Evolutionary conservation across 2,113 vertebrate genomes (phyloP).

Genomic region (Halcyon senegalensis): DNA sequence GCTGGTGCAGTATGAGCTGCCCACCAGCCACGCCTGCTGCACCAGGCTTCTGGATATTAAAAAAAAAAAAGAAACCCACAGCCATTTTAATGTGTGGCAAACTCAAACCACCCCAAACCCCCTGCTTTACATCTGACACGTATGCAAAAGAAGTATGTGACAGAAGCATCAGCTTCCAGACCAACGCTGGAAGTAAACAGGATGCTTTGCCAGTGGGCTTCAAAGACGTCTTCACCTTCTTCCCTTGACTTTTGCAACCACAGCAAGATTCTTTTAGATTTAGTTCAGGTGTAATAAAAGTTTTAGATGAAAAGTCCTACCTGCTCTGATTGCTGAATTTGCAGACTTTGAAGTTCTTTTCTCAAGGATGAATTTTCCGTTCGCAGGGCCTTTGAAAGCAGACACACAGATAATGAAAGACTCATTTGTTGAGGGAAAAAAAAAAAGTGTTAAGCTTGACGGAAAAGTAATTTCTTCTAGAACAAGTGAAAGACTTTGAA

Average conservation of each 20-base stretch:
- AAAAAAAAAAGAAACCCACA: background rate
- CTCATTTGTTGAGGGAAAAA: background rate
- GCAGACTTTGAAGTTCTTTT: conserved; percentile 82
- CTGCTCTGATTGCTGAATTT: conserved; percentile 83
- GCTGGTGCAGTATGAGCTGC: background rate
- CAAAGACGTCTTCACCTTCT: conserved; percentile 47
- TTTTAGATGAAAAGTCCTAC: conserved; percentile 73
- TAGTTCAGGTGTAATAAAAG: conserved; percentile 57
- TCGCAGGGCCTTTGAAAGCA: conserved; percentile 80
- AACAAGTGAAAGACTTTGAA: conserved; percentile 29
- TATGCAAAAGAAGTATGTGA: background rate
- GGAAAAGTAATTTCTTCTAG: background rate
- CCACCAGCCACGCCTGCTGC: background rate
- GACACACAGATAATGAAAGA: conserved; percentile 42
- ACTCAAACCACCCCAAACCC: background rate
- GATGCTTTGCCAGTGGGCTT: conserved; percentile 37
- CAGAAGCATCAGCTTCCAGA: background rate
- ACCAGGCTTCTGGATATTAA: background rate
- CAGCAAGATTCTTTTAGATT: conserved; percentile 53
- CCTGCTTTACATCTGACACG: background rate
- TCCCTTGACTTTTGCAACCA: conserved; percentile 42
- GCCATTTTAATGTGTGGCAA: background rate
- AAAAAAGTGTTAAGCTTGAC: conserved; percentile 23
- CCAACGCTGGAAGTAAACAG: background rate
- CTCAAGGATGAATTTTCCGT: conserved; percentile 82